Conservation (phyloP, 2,888 invertebrate genomes). For the Hipparchia semele region DNA sequence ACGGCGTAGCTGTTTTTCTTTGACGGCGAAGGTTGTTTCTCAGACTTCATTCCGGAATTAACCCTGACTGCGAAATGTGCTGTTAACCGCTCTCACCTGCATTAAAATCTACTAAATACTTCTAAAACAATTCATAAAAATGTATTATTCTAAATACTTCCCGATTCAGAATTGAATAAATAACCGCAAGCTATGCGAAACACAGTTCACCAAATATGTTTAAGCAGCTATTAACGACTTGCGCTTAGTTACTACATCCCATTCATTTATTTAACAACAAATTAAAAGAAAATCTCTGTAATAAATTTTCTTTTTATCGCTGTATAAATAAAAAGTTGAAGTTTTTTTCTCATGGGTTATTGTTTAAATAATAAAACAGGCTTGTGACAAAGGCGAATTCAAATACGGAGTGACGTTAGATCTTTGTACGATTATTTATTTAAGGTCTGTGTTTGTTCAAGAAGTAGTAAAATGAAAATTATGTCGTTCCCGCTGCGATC, state of each 20-base stretch:
- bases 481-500: conserved; percentile 55
- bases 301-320: conserved; percentile 55
- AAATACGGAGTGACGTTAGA: conserved; percentile 75
- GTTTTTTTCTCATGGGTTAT: conserved; percentile 43
- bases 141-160: neutral
- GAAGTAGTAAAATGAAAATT: conserved; percentile 78
- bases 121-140: neutral
- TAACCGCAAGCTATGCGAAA: neutral
- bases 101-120: neutral
- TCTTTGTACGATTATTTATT: conserved; percentile 77
- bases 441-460: conserved; percentile 66
- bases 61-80: no score
- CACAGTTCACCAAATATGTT: neutral
- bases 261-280: conserved; percentile 47
- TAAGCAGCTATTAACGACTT: conserved; percentile 15
- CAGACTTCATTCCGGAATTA: no score
- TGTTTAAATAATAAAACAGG: conserved; percentile 42
- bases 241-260: conserved; percentile 17
- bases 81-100: no score
- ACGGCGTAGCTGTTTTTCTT: no score
- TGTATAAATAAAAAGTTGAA: conserved; percentile 50
- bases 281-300: conserved; percentile 50
- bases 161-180: neutral
- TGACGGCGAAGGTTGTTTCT: no score
- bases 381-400: conserved; percentile 67